Evolutionary conservation across 1,140 invertebrate species (phyloP), one percentile per base, ranked within the genome.

Genomic region (Mylabris phalerata): DNA sequence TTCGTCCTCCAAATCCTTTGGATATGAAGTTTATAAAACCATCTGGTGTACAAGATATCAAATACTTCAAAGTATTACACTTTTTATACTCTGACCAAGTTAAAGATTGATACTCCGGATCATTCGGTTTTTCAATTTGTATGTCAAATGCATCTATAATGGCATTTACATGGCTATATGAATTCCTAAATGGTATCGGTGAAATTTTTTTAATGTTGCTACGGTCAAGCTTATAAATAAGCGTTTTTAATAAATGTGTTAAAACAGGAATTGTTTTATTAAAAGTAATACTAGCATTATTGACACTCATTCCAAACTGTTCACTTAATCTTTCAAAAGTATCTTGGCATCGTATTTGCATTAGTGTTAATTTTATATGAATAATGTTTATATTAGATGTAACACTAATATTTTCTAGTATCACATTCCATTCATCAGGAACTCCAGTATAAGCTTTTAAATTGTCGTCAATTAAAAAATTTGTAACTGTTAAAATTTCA

Each of bases 1-100:
- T 45, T 61, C 71, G 57, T 9, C 71, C 70, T 19, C 67, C 70
- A 68, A 61, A 75, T 10, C 70, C 72, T 47, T 27, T 25, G 9
- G 71, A 75, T 47, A 73, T 65, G 61, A 67, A 74, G 55, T 68
- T 73, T 47, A 75, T 67, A 7, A 75, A 58, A 3, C 74, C 72
- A 61, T 74, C 66, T 27, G 67, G 68, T 59, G 70, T 75, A 49
- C 49, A 61, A 25, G 69, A 70, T 48, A 76, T 68, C 19, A 74
- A 61, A 67, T 73, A 75, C 65, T 76, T 75, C 45, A 75, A 43
- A 10, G 72, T 76, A 60, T 76, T 75, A 55, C 62, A 67, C 40
- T 64, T 61, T 61, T 72, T 71, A 55, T 74, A 72, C 3, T 68
- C 51, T 6, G 68, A 74, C 69, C 73, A 75, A 1, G 69, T 75